Evolutionary conservation across 2,888 invertebrate species (phyloP), one percentile per base, ranked within the genome.

Genomic region (Silvanus unidentatus): DNA sequence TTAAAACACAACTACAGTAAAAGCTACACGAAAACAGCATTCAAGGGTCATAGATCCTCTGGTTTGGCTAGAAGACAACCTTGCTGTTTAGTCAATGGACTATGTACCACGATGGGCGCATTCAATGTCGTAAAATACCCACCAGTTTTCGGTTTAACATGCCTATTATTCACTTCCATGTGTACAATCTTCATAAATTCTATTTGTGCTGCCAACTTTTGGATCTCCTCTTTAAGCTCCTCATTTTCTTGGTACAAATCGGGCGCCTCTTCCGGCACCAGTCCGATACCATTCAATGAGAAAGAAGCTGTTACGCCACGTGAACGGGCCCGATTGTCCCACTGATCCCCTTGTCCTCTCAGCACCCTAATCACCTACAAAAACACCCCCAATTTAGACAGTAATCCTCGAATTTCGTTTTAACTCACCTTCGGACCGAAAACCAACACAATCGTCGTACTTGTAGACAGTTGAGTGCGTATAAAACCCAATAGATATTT

Each of bases 121-220:
- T 76, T 75, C 34, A 77, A 68, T 40, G 79, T 76, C 41, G 81
- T 85, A 72, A 90, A 90, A 72, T 89, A 89, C 1, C 89, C 84
- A 13, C 89, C 88, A 1, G 83, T 81, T 56, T 88, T 85, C 48
- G 89, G 89, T 60, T 89, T 86, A 56, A 93, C 73, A 70, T 92
- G 92, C 4, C 91, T 78, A 71, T 93, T 93, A 75, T 92, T 88
- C 77, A 89, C 84, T 72, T 91, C 89, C 92, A 93, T 92, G 64
- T 91, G 88, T 13, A 92, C 90, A 69, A 91, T 91, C 75, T 90
- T 90, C 89, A 92, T 90, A 72, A 89, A 89, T 70, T 93, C 92
- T 57, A 93, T 91, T 72, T 92, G 91, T 15, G 89, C 88, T 0
- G 92, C 92, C 52, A 93, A 73, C 68, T 91, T 92, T 63, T 92